phyloP scores from a whole-genome alignment of 2,113 vertebrate genomes.

The Anser cygnoides region DNA sequence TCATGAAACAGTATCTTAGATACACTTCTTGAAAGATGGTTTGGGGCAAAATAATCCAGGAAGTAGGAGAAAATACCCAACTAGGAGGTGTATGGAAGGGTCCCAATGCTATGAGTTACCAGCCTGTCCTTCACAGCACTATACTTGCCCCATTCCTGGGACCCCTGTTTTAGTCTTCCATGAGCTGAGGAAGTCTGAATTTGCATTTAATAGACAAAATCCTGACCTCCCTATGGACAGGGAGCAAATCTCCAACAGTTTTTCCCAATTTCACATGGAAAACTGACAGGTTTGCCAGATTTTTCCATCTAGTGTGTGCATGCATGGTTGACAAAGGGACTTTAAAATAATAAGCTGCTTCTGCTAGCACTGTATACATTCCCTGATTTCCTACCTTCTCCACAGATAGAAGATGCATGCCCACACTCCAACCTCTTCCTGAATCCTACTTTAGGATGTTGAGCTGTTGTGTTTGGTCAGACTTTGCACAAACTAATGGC shows the following conservation, averaged over 20 bases:
- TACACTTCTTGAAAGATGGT: neutral
- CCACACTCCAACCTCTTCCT: neutral
- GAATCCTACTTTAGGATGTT: neutral
- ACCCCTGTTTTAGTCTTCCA: accelerated
- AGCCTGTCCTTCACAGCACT: neutral
- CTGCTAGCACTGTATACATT: neutral
- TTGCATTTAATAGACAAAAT: neutral
- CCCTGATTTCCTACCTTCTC: neutral
- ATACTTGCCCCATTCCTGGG: accelerated
- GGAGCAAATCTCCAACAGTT: neutral
- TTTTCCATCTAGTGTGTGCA: neutral
- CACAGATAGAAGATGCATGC: accelerated
- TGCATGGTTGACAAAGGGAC: neutral
- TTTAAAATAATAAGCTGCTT: neutral
- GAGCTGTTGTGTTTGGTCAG: neutral
- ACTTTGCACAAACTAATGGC: neutral
- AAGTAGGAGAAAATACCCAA: neutral
- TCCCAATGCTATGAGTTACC: neutral
- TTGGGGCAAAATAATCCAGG: neutral
- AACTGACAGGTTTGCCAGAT: neutral
- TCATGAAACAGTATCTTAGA: neutral
- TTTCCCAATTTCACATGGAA: neutral
- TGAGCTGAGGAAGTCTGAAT: neutral
- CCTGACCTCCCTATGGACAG: neutral
- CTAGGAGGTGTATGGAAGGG: neutral